These are phyloP conservation scores for Noturus placidus DNA, from an alignment of 2,113 vertebrate species.

Conservation along the genomic window DNA sequence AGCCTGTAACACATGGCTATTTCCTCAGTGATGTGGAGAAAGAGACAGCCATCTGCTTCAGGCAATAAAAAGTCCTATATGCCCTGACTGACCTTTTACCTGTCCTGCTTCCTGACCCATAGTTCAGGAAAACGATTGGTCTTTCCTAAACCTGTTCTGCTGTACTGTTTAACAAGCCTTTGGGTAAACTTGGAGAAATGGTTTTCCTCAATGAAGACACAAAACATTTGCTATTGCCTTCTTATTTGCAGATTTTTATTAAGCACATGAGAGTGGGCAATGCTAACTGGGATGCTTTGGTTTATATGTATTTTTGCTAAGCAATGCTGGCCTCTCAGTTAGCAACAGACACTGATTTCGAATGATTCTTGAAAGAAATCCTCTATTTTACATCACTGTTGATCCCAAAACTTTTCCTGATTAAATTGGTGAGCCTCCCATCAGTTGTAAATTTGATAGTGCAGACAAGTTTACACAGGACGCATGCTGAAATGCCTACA, in stretches of 20 bases:
- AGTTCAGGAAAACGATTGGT: conserved; percentile 3
- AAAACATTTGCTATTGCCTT: background rate
- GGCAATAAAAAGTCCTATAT: conserved; percentile 69
- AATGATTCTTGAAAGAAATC: background rate
- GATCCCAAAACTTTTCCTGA: background rate
- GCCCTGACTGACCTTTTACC: conserved; percentile 54
- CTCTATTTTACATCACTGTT: background rate
- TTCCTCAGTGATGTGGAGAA: conserved; percentile 62
- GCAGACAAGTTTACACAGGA: background rate
- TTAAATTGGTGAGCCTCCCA: background rate
- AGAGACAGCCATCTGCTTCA: conserved; percentile 71
- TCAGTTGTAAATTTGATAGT: background rate
- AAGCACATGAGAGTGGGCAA: background rate
- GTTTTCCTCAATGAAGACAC: background rate
- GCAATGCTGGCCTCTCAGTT: background rate
- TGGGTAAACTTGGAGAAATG: background rate
- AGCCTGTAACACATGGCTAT: conserved; percentile 60
- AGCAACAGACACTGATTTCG: background rate
- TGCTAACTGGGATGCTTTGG: background rate
- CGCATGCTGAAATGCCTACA: background rate
- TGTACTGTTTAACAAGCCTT: background rate
- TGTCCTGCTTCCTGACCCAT: conserved; percentile 52
- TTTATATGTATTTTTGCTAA: background rate
- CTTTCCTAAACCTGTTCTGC: background rate
- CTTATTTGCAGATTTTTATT: background rate